Evolutionary conservation across 1,140 invertebrate species (phyloP).

Genomic region (Ips typographus): DNA sequence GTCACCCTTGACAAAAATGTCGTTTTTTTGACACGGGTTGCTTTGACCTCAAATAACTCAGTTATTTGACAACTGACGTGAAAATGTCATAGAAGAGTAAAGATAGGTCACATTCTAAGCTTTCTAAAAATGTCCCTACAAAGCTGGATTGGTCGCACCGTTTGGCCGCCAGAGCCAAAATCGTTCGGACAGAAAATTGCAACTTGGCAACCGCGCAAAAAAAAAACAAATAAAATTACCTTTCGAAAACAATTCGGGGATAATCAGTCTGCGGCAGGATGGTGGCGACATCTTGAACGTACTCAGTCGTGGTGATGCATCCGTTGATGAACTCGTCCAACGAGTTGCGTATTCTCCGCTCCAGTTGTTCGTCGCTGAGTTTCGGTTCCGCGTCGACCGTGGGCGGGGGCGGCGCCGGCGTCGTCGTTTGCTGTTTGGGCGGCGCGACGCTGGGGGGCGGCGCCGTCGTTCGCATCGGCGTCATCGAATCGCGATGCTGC

Average conservation of each 20-base stretch:
- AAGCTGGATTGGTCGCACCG: too few relatives aligned
- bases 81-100: too few relatives aligned
- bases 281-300: constrained; percentile 41
- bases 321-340: constrained; percentile 48
- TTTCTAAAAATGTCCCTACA: too few relatives aligned
- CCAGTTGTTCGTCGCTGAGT: constrained; percentile 46
- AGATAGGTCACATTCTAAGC: too few relatives aligned
- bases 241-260: constrained; percentile 38
- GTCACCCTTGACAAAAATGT: too few relatives aligned
- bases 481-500: constrained; percentile 51
- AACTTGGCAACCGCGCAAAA: not conserved
- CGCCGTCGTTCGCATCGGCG: constrained; percentile 14
- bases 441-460: constrained; percentile 4
- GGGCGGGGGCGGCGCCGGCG: constrained; percentile 6
- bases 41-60: too few relatives aligned
- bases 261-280: constrained; percentile 36
- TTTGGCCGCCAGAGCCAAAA: too few relatives aligned
- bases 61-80: too few relatives aligned
- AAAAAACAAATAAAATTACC: constrained; percentile 33
- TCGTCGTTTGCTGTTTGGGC: constrained; percentile 13
- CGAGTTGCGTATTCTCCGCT: constrained; percentile 42
- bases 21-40: too few relatives aligned
- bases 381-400: constrained; percentile 21
- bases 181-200: too few relatives aligned
- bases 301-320: constrained; percentile 40